phyloP scores from a whole-genome alignment of 1,140 invertebrate species.

The Nasonia vitripennis region DNA sequence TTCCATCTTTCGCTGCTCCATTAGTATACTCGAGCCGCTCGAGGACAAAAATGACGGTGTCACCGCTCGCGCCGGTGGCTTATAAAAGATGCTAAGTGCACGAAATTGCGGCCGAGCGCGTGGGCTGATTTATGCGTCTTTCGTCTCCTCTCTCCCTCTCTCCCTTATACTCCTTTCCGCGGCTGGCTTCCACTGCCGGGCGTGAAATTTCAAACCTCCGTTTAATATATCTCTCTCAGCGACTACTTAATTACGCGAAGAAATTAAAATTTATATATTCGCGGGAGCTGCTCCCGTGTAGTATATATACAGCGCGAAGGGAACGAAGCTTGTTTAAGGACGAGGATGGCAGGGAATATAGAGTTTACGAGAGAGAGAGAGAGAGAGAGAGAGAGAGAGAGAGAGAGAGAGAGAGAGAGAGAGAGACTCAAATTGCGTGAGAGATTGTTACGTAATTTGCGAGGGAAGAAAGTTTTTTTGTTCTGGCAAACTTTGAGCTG shows the following conservation, averaged over 20 bases:
- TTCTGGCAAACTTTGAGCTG: no score
- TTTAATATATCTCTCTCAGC: conserved; percentile 30
- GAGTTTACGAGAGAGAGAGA: no score
- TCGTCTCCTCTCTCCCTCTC: neutral
- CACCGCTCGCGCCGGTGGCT: neutral
- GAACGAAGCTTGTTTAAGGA: neutral
- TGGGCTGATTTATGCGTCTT: conserved; percentile 22
- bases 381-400: no score
- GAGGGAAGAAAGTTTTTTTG: no score
- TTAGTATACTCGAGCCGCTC: neutral
- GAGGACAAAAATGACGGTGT: conserved; percentile 3
- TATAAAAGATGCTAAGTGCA: conserved; percentile 36
- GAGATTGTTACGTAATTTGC: no score
- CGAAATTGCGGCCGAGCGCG: conserved; percentile 14
- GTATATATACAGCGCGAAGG: neutral
- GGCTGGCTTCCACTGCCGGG: neutral
- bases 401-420: no score
- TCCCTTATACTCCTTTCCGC: neutral
- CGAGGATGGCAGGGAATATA: neutral
- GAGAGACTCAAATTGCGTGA: no score
- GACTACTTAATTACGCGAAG: conserved; percentile 38
- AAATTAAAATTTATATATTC: conserved; percentile 45
- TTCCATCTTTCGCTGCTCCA: neutral
- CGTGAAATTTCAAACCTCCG: conserved; percentile 35
- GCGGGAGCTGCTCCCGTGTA: neutral